Evolutionary conservation across 2,888 invertebrate species (phyloP).

Genomic region (Heliconius erato): DNA sequence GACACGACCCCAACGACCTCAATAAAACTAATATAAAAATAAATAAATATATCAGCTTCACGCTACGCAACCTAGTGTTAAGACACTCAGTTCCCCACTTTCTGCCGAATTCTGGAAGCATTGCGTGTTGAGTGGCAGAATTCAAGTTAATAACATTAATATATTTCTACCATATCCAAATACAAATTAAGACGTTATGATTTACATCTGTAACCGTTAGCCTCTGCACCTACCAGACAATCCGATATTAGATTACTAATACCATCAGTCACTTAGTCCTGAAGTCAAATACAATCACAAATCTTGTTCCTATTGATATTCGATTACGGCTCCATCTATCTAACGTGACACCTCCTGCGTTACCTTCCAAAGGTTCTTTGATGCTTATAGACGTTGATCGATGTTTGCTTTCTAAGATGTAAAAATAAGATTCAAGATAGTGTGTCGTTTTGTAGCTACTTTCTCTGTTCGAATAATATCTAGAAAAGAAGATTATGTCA

Average conservation of each 20-base stretch:
- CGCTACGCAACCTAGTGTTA: no score
- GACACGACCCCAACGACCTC: no score
- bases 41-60: no score
- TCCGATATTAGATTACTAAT: constrained; percentile 24
- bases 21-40: no score
- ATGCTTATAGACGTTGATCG: constrained; percentile 72
- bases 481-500: background rate
- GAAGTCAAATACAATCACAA: constrained; percentile 56
- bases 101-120: no score
- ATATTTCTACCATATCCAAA: no score
- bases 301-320: constrained; percentile 64
- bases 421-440: constrained; percentile 53
- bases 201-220: background rate
- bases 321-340: constrained; percentile 66
- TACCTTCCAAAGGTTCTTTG: constrained; percentile 66
- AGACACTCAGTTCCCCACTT: no score
- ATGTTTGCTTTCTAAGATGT: constrained; percentile 58
- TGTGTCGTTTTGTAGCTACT: constrained; percentile 49
- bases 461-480: background rate
- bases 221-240: background rate
- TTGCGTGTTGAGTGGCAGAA: no score
- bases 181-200: background rate
- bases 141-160: no score
- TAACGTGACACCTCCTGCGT: constrained; percentile 66
- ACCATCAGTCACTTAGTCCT: constrained; percentile 45